Conservation (phyloP, 2,797 vertebrate species). For the Pogonophryne albipinna region DNA sequence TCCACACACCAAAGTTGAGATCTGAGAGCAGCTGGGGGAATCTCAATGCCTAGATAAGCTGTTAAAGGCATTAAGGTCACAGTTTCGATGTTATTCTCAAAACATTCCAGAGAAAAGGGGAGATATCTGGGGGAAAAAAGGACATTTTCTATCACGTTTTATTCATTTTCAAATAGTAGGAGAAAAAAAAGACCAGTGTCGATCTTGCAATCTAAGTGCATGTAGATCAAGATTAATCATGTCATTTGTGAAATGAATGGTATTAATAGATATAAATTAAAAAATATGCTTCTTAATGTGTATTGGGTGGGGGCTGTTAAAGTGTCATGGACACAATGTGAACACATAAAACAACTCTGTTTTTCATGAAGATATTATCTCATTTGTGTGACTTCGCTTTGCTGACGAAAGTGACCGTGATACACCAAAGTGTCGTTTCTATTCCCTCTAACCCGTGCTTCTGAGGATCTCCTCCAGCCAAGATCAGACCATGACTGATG, state of each 20-base stretch:
- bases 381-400: slow-evolving; percentile 9
- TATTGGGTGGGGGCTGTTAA: neutral
- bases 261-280: slow-evolving; percentile 35
- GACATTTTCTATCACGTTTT: too few relatives aligned
- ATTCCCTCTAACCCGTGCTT: slow-evolving; percentile 31
- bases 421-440: slow-evolving; percentile 25
- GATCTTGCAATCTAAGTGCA: neutral
- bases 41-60: slow-evolving; percentile 4
- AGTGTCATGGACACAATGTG: slow-evolving; percentile 10
- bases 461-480: slow-evolving; percentile 57
- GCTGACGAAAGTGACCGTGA: slow-evolving; percentile 8
- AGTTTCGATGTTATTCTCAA: neutral
- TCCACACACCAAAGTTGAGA: slow-evolving; percentile 10
- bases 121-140: neutral
- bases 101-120: neutral
- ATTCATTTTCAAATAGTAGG: too few relatives aligned
- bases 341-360: slow-evolving; percentile 13
- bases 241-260: slow-evolving; percentile 9
- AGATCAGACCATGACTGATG: slow-evolving; percentile 72
- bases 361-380: slow-evolving; percentile 21
- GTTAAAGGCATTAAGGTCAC: neutral
- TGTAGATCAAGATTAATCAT: slow-evolving; percentile 17
- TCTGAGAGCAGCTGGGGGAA: slow-evolving; percentile 2
- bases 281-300: slow-evolving; percentile 37
- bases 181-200: neutral